Conservation (phyloP, 1,140 invertebrate species). For the Tetragnatha versicolor region DNA sequence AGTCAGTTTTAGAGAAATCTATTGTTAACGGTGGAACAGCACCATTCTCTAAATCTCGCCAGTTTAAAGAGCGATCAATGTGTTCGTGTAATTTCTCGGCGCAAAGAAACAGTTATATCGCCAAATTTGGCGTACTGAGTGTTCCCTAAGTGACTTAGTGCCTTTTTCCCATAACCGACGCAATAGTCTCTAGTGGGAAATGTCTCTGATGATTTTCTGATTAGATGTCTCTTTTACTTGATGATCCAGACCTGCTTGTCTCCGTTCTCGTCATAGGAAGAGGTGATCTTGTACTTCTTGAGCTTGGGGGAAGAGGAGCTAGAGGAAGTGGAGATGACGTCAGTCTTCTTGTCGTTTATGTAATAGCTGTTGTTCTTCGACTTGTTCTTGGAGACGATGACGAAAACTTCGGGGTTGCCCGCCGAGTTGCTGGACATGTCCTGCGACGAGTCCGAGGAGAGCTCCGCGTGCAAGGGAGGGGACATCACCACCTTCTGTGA, state of each 20-base stretch:
- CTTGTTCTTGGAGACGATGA: slow-evolving; percentile 45
- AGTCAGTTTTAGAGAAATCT: too few relatives aligned
- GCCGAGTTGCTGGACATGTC: not conserved
- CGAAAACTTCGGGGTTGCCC: slow-evolving; percentile 39
- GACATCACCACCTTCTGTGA: slow-evolving; percentile 33
- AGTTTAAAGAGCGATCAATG: too few relatives aligned
- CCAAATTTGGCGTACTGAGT: too few relatives aligned
- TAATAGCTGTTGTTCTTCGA: slow-evolving; percentile 9
- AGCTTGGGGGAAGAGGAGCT: slow-evolving; percentile 7
- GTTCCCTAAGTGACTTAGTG: too few relatives aligned
- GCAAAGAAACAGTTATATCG: too few relatives aligned
- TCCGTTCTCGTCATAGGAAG: slow-evolving; percentile 34
- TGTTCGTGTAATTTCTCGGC: too few relatives aligned
- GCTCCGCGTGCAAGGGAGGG: slow-evolving; percentile 31
- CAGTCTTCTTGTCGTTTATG: slow-evolving; percentile 18
- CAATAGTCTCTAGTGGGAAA: too few relatives aligned
- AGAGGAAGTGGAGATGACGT: not conserved
- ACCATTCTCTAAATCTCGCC: too few relatives aligned
- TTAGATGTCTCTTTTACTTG: slow-evolving; percentile 28
- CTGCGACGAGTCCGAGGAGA: slow-evolving; percentile 10
- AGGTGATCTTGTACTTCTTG: slow-evolving; percentile 44
- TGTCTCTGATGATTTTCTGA: too few relatives aligned
- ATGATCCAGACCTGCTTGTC: slow-evolving; percentile 48
- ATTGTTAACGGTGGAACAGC: too few relatives aligned
- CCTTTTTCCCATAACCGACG: too few relatives aligned